A percentile compares a stretch with the other conserved stretches of the same genome.
These are phyloP conservation scores for Neodon shergylaensis DNA, from an alignment of 2,113 vertebrate species.

Conservation along the genomic window DNA sequence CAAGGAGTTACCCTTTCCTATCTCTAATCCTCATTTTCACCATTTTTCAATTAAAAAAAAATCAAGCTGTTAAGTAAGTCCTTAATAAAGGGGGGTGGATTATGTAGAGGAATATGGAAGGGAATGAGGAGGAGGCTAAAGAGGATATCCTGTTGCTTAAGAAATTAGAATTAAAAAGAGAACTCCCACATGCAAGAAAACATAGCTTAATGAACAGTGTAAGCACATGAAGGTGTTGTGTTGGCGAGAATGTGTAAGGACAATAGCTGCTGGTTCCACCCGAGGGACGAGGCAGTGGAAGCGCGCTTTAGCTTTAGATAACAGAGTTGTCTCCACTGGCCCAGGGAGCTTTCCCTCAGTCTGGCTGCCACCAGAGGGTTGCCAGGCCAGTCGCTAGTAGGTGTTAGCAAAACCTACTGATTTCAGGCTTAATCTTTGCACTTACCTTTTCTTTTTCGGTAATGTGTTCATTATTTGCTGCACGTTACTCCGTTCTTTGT, in stretches of 20 bases:
- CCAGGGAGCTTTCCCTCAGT: constrained; percentile 82
- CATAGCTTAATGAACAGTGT: constrained; percentile 81
- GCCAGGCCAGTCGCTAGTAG: constrained; percentile 86
- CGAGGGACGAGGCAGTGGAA: constrained; percentile 85
- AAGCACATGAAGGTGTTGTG: constrained; percentile 88
- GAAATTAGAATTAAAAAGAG: constrained; percentile 81
- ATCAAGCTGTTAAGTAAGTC: constrained; percentile 24
- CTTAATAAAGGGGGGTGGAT: not conserved
- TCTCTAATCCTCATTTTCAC: constrained; percentile 13
- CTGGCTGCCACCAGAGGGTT: constrained; percentile 84
- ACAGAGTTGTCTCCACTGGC: constrained; percentile 83
- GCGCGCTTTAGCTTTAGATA: constrained; percentile 89
- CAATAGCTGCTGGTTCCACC: constrained; percentile 91
- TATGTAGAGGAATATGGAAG: constrained; percentile 34
- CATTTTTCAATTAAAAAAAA: constrained; percentile 69
- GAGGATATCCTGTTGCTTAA: constrained; percentile 83
- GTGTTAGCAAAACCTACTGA: constrained; percentile 88
- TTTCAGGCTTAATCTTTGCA: constrained; percentile 95
- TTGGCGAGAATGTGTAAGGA: constrained; percentile 86
- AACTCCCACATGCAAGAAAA: constrained; percentile 80
- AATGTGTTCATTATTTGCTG: constrained; percentile 95
- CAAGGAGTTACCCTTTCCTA: not conserved
- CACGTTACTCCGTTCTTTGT: constrained; percentile 92
- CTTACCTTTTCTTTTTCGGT: constrained; percentile 92
- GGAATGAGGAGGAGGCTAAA: constrained; percentile 44